Evolutionary conservation across 2,113 vertebrate genomes (phyloP).

Genomic region (Cyanoderma ruficeps): DNA sequence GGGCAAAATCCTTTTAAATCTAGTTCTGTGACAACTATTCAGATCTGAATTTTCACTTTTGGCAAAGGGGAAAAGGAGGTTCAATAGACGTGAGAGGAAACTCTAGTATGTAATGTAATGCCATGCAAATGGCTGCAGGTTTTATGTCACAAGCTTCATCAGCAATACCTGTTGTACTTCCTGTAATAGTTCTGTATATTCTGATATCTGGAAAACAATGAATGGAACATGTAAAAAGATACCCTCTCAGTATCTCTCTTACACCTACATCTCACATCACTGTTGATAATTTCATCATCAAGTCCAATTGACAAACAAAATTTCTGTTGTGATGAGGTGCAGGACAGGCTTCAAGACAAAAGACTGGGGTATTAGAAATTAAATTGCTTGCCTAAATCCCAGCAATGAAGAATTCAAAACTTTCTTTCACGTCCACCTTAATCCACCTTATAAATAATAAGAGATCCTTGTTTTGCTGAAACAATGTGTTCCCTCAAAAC

Average conservation of each 20-base stretch:
- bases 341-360: not conserved
- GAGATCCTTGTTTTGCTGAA: not conserved
- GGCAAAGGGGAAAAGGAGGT: not conserved
- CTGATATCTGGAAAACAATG: not conserved
- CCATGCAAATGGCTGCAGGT: not conserved
- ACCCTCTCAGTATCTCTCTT: not conserved
- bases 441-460: not conserved
- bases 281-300: not conserved
- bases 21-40: not conserved
- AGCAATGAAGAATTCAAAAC: not conserved
- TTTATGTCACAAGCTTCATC: not conserved
- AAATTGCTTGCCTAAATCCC: not conserved
- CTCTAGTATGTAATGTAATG: not conserved
- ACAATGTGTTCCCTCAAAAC: fast-evolving
- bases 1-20: not conserved
- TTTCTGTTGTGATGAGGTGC: not conserved
- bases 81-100: not conserved
- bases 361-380: not conserved
- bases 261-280: not conserved
- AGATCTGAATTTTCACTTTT: not conserved
- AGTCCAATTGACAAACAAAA: not conserved
- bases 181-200: not conserved
- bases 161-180: not conserved
- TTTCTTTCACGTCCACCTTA: not conserved
- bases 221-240: not conserved